These are phyloP conservation scores for Rhagoletis pomonella DNA, from an alignment of 1,140 invertebrate genomes.

Conservation along the genomic window DNA sequence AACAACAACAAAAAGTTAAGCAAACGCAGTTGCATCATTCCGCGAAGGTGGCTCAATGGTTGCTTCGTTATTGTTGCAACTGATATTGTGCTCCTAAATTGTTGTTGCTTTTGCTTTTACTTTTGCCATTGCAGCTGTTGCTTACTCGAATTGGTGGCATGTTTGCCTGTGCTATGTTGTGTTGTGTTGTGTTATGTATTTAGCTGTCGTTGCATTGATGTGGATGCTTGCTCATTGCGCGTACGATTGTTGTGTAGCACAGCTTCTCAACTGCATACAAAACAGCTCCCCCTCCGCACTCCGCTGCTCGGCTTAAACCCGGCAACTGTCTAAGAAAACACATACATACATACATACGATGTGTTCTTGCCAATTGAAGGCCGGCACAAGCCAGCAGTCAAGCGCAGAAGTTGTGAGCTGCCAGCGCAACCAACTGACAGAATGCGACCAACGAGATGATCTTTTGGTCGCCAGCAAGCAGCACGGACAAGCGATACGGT, in stretches of 20 bases:
- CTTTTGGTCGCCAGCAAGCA: slow-evolving; percentile 5
- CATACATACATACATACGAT: not conserved
- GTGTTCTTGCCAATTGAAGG: slow-evolving; percentile 63
- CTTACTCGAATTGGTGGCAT: not conserved
- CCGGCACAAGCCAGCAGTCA: slow-evolving; percentile 71
- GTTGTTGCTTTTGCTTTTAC: not conserved
- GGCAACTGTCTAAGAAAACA: not conserved
- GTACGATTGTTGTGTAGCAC: not conserved
- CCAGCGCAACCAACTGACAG: slow-evolving; percentile 53
- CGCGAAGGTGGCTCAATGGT: not conserved
- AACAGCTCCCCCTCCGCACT: not conserved
- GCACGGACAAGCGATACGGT: not conserved
- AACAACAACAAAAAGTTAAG: not conserved
- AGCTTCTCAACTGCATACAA: not conserved
- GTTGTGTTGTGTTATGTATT: slow-evolving; percentile 33
- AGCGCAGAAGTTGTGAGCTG: slow-evolving; percentile 68
- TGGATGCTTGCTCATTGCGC: slow-evolving; percentile 25
- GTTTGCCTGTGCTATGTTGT: not conserved
- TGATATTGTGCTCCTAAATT: not conserved
- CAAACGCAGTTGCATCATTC: not conserved
- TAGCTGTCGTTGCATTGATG: slow-evolving; percentile 36
- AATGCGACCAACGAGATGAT: slow-evolving; percentile 56
- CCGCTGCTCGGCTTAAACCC: not conserved
- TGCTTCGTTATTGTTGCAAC: slow-evolving; percentile 10
- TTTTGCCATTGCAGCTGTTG: slow-evolving; percentile 16